A percentile compares a stretch with the other conserved stretches of the same genome.
phyloP scores from a whole-genome alignment of 1,140 invertebrate genomes.

The Philotrypesis tridentata region DNA sequence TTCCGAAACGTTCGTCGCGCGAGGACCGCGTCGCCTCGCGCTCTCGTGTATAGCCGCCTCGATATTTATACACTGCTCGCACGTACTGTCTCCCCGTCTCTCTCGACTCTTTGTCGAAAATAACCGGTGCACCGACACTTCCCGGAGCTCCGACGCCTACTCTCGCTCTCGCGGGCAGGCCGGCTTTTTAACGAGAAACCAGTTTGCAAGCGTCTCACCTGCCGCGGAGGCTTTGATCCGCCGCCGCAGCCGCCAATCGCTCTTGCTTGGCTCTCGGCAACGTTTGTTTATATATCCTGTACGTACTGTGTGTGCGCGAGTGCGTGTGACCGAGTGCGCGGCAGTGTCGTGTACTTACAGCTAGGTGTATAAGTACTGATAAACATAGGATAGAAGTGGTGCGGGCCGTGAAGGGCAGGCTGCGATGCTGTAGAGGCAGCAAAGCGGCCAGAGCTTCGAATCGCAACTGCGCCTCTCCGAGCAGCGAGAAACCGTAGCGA shows the following conservation, averaged over 20 bases:
- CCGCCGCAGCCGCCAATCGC: background rate
- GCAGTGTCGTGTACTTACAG: background rate
- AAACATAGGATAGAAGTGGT: background rate
- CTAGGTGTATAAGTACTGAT: too few species aligned
- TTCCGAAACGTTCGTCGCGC: conserved; percentile 38
- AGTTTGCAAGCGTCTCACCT: conserved; percentile 1
- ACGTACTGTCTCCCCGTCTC: background rate
- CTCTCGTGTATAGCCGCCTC: background rate
- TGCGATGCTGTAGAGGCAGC: background rate
- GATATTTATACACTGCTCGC: conserved; percentile 5
- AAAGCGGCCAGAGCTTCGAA: background rate
- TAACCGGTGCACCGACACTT: background rate
- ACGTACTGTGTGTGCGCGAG: background rate
- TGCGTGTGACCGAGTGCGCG: background rate
- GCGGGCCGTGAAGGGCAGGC: too few species aligned
- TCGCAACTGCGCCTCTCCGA: background rate
- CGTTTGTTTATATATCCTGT: background rate
- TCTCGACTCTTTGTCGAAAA: background rate
- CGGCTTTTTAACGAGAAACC: background rate
- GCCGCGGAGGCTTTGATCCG: background rate
- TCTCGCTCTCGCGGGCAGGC: background rate
- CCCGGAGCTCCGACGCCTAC: background rate
- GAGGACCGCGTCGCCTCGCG: conserved; percentile 25
- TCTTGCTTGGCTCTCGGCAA: background rate
- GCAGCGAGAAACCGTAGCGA: background rate